Conservation (phyloP, 2,888 invertebrate genomes). For the Uropetala carovei region DNA sequence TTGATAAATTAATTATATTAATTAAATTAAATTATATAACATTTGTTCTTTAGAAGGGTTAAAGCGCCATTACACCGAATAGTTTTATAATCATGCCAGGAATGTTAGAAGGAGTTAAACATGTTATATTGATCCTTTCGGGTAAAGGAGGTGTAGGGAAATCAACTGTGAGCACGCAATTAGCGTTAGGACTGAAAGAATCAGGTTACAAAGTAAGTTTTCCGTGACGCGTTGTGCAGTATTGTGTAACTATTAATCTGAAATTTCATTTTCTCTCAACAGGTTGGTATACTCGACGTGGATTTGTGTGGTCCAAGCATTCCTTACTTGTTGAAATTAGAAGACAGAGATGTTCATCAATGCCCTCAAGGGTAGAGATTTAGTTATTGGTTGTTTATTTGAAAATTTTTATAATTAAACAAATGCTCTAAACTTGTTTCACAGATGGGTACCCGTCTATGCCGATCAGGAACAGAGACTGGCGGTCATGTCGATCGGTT, state of each 20-base stretch:
- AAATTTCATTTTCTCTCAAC: slow-evolving; percentile 67
- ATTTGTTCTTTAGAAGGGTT: background rate
- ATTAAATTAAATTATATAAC: background rate
- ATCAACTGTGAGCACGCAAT: slow-evolving; percentile 95
- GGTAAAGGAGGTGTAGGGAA: slow-evolving; percentile 99
- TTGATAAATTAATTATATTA: background rate
- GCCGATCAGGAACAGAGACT: slow-evolving; percentile 87
- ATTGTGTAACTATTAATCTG: background rate
- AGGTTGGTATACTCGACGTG: slow-evolving; percentile 95
- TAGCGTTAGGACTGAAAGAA: slow-evolving; percentile 91
- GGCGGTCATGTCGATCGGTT: slow-evolving; percentile 97
- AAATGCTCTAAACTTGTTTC: slow-evolving; percentile 65
- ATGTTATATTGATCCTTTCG: slow-evolving; percentile 93
- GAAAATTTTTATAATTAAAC: slow-evolving; percentile 9
- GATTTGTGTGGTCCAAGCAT: slow-evolving; percentile 97
- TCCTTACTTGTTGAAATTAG: slow-evolving; percentile 91
- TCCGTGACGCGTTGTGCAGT: background rate
- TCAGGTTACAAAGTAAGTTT: slow-evolving; percentile 85
- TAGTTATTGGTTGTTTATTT: background rate
- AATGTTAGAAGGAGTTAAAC: slow-evolving; percentile 89
- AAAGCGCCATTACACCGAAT: background rate
- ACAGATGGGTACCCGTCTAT: slow-evolving; percentile 94
- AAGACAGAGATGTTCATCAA: slow-evolving; percentile 90
- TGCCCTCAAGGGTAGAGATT: slow-evolving; percentile 85
- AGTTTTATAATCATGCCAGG: background rate